phyloP scores from a whole-genome alignment of 2,113 vertebrate genomes.

The Sciurus niger region DNA sequence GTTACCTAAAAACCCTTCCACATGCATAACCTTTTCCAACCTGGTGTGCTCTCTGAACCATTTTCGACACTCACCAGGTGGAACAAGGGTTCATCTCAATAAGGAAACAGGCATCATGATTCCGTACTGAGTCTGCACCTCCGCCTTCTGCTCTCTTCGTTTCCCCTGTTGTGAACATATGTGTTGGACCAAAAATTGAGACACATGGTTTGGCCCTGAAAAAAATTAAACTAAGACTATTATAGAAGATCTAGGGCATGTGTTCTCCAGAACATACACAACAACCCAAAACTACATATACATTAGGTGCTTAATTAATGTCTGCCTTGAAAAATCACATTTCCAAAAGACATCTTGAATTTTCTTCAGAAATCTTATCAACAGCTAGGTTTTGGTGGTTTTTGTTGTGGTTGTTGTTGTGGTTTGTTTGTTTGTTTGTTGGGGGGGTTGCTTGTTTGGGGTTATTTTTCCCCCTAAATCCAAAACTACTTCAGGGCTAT shows the following conservation, averaged over 20 bases:
- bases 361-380: conserved; percentile 9
- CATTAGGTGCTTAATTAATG: conserved; percentile 25
- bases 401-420: too few relatives aligned
- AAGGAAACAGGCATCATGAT: neutral
- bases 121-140: neutral
- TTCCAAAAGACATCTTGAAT: conserved; percentile 37
- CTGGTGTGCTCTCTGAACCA: neutral
- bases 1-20: neutral
- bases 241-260: conserved; percentile 57
- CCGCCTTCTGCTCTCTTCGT: conserved; percentile 55
- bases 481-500: neutral
- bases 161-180: conserved; percentile 60
- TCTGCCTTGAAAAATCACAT: neutral
- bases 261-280: conserved; percentile 20
- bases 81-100: neutral
- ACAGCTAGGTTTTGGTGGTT: neutral
- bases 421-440: neutral
- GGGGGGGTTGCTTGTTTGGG: too few relatives aligned
- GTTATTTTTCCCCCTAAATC: neutral
- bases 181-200: conserved; percentile 55
- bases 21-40: neutral
- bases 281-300: neutral
- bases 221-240: conserved; percentile 27
- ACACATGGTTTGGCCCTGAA: conserved; percentile 38
- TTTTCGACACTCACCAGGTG: neutral